Conservation (phyloP, 2,888 invertebrate species). For the Fragum whitleyi region DNA sequence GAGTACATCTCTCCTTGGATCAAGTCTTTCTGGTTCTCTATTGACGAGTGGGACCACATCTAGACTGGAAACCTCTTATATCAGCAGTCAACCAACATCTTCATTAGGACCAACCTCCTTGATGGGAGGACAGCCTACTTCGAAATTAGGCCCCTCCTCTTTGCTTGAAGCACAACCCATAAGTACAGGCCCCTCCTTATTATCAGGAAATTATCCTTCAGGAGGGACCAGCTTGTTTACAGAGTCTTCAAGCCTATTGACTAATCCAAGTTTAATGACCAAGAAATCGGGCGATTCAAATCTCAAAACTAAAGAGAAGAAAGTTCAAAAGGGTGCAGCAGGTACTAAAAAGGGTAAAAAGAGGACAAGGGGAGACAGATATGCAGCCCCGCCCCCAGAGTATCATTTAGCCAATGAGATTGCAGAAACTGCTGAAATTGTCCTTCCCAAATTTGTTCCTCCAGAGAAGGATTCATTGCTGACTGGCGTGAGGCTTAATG, state of each 20-base stretch:
- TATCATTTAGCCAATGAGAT: conserved; percentile 66
- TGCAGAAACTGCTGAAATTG: conserved; percentile 52
- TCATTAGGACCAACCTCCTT: background rate
- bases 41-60: background rate
- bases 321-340: background rate
- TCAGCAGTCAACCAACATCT: background rate
- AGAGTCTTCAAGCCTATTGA: background rate
- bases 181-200: conserved; percentile 5
- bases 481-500: conserved; percentile 66
- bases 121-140: background rate
- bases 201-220: background rate
- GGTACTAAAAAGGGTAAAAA: conserved; percentile 41
- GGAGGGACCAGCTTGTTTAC: background rate
- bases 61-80: background rate
- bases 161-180: background rate
- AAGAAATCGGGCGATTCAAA: background rate
- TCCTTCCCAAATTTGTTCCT: conserved; percentile 71
- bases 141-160: background rate
- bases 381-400: conserved; percentile 63
- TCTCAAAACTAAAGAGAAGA: conserved; percentile 1
- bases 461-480: conserved; percentile 70
- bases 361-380: conserved; percentile 44
- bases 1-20: background rate
- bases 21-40: background rate
- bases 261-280: background rate